Evolutionary conservation across 2,888 invertebrate species (phyloP).

Genomic region (Tinea semifulvella): DNA sequence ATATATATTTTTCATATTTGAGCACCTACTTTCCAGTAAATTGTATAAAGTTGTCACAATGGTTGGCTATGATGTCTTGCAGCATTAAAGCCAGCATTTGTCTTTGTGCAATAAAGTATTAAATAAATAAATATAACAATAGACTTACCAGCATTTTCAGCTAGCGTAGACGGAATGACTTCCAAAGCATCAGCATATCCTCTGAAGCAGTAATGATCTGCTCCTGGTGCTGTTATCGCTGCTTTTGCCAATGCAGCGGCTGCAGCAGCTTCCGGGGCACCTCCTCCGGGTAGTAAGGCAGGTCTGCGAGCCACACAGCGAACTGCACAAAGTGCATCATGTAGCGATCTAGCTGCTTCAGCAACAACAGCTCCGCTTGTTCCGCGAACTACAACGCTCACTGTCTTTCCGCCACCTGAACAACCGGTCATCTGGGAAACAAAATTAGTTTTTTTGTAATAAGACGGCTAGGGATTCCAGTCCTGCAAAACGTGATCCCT

Average conservation of each 20-base stretch:
- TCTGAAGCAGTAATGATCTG: conserved; percentile 94
- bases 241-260: conserved; percentile 83
- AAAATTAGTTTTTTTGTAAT: not conserved
- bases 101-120: no score
- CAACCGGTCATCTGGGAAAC: conserved; percentile 80
- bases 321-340: conserved; percentile 91
- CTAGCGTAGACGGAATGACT: conserved; percentile 63
- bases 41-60: no score
- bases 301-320: conserved; percentile 95
- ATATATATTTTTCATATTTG: no score
- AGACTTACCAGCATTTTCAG: conserved; percentile 53
- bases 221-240: conserved; percentile 86
- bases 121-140: no score
- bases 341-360: conserved; percentile 90
- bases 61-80: no score
- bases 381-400: conserved; percentile 89
- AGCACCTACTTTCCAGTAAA: no score
- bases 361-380: conserved; percentile 88
- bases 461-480: no score
- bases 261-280: conserved; percentile 96
- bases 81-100: no score
- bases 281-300: conserved; percentile 94
- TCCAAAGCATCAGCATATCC: conserved; percentile 97
- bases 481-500: no score
- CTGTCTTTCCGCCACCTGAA: conserved; percentile 86